Conservation (phyloP, 2,113 vertebrate species). For the Blennius ocellaris region DNA sequence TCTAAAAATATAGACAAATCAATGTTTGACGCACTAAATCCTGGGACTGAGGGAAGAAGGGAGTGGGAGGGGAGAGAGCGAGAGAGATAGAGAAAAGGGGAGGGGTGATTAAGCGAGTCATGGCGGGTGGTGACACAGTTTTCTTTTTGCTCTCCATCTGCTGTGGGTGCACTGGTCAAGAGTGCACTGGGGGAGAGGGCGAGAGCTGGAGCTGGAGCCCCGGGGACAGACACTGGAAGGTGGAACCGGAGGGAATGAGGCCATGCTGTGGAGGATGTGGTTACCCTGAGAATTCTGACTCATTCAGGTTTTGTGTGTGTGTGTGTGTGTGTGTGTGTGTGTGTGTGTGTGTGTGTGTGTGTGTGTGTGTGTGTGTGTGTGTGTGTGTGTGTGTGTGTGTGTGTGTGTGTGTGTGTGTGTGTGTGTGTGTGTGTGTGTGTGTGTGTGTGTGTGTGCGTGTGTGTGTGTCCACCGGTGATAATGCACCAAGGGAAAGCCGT, state of each 20-base stretch:
- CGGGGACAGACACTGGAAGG: slow-evolving; percentile 18
- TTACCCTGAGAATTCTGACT: slow-evolving; percentile 2
- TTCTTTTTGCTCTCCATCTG: slow-evolving; percentile 64
- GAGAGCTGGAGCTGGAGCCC: slow-evolving; percentile 30
- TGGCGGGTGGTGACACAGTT: slow-evolving; percentile 71
- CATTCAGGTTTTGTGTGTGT: slow-evolving; percentile 27
- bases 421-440: no score
- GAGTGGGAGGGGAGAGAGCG: slow-evolving; percentile 60
- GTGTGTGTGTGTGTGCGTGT: no score
- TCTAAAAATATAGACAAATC: slow-evolving; percentile 71
- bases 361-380: no score
- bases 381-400: no score
- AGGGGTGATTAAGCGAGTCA: slow-evolving; percentile 50
- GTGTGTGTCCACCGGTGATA: slow-evolving; percentile 23
- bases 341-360: no score
- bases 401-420: no score
- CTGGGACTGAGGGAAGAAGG: slow-evolving; percentile 50
- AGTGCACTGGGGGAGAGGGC: slow-evolving; percentile 67
- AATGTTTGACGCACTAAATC: slow-evolving; percentile 70
- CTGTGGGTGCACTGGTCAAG: slow-evolving; percentile 65
- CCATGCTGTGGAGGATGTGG: slow-evolving; percentile 11
- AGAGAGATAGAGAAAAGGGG: slow-evolving; percentile 45
- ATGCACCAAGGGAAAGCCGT: slow-evolving; percentile 1
- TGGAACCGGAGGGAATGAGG: slow-evolving; percentile 12
- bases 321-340: no score